These are phyloP conservation scores for Anabacerthia variegaticeps DNA, from an alignment of 2,797 vertebrate genomes.

Conservation along the genomic window DNA sequence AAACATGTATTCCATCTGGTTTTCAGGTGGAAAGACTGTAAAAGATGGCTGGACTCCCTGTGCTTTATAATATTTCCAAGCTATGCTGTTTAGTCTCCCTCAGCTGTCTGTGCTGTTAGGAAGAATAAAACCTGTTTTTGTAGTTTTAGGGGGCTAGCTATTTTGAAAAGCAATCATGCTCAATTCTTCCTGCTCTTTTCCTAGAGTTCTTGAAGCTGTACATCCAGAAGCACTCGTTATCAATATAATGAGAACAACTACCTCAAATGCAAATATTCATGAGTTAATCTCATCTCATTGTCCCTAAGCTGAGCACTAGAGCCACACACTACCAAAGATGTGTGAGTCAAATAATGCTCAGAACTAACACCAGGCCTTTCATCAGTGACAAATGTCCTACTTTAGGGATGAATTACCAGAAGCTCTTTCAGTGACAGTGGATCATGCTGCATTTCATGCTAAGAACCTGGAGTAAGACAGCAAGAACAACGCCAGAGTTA, in stretches of 20 bases:
- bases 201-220: background rate
- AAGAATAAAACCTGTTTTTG: background rate
- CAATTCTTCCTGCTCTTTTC: background rate
- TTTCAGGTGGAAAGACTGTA: background rate
- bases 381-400: background rate
- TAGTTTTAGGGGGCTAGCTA: background rate
- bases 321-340: background rate
- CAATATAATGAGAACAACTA: background rate
- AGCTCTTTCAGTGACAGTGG: background rate
- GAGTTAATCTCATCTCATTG: background rate
- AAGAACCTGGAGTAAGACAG: background rate
- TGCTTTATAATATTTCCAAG: background rate
- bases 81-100: background rate
- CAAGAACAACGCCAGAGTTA: background rate
- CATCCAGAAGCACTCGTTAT: background rate
- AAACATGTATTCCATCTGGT: background rate
- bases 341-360: background rate
- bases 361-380: background rate
- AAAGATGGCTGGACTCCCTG: background rate
- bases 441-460: background rate
- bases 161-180: background rate
- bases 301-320: background rate
- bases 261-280: constrained; percentile 19
- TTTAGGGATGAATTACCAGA: background rate
- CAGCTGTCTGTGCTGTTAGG: background rate